Evolutionary conservation across 2,113 vertebrate genomes (phyloP), one percentile per base, ranked within the genome.

Genomic region (Erpornis zantholeuca): DNA sequence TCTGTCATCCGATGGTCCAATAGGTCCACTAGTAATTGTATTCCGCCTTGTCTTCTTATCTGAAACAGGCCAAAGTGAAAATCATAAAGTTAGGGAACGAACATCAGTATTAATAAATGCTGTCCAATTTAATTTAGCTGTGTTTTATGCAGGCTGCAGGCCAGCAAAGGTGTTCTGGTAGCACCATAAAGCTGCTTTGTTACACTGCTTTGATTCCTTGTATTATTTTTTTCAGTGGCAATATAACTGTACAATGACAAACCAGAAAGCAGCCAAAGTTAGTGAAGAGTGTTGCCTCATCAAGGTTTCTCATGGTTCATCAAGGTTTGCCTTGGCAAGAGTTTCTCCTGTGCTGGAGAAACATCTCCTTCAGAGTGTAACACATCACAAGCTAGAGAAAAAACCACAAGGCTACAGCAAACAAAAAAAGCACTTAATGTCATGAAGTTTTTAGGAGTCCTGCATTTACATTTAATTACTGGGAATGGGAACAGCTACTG

Each of bases 1-100:
- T 99, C 99, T 2, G 98, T 98, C 99, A 99, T 99, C 94, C 99
- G 98, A 98, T 99, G 99, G 82, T 99, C 99, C 97, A 99, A 96
- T 6, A 99, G 98, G 97, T 99, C 99, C 92, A 99, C 99, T 95
- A 99, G 97, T 84, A 99, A 98, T 65, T 99, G 99, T 93, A 99
- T 99, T 64, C 99, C 99, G 6, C 99, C 99, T 97, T 99, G 99
- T 97, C 99, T 98, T 86, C 99, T 98, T 96, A 99, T 99, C 99
- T 99, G 98, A 88, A 98, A 97, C 27, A 90, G 49, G 29, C 44
- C 94, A 95, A 97, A 96, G 54, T 27, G 53, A 96, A 2, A 71
- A 78, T 27, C 33, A 81, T 19, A 40, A 53, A 53, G 36, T 96
- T 35, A 86, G 54, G 33, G 24, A 87, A 35, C 24, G 16, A 88